Evolutionary conservation across 2,888 invertebrate genomes (phyloP).

Genomic region (Neocrepidodera transversa): DNA sequence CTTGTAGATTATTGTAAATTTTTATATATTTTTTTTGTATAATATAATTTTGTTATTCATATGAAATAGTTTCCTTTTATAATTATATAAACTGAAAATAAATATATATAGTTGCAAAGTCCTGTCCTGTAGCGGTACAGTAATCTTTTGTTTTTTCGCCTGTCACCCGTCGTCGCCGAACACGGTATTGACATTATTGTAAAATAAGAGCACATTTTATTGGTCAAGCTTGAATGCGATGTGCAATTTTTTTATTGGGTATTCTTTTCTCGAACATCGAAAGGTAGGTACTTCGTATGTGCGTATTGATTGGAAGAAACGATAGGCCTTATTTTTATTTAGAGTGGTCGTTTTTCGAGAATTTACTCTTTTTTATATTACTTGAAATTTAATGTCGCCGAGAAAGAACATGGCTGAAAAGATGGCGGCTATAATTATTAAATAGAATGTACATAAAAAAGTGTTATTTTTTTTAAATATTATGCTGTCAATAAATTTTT

Average conservation of each 20-base stretch:
- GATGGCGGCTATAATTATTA: conserved; percentile 10
- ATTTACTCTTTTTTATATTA: conserved; percentile 12
- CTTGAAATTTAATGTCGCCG: conserved; percentile 20
- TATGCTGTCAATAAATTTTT: too few relatives aligned
- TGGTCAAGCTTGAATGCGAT: conserved; percentile 41
- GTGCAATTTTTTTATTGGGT: conserved; percentile 37
- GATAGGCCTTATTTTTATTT: conserved; percentile 29
- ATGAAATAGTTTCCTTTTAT: too few relatives aligned
- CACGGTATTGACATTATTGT: conserved; percentile 39
- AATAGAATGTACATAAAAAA: too few relatives aligned
- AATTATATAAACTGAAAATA: too few relatives aligned
- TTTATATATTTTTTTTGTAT: too few relatives aligned
- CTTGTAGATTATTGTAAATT: too few relatives aligned
- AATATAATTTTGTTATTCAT: too few relatives aligned
- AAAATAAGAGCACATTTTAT: conserved; percentile 45
- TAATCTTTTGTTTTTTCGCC: conserved; percentile 36
- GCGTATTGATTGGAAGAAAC: conserved; percentile 27
- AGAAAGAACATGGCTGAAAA: conserved; percentile 24
- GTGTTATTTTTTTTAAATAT: too few relatives aligned
- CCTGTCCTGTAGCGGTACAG: conserved; percentile 16
- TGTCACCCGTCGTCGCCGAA: conserved; percentile 32
- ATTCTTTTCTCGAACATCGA: conserved; percentile 29
- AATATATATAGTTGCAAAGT: too few relatives aligned
- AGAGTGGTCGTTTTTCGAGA: conserved; percentile 19
- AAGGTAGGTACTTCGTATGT: conserved; percentile 33